These are phyloP conservation scores for Lepeophtheirus salmonis DNA, from an alignment of 1,140 invertebrate genomes.

Conservation along the genomic window DNA sequence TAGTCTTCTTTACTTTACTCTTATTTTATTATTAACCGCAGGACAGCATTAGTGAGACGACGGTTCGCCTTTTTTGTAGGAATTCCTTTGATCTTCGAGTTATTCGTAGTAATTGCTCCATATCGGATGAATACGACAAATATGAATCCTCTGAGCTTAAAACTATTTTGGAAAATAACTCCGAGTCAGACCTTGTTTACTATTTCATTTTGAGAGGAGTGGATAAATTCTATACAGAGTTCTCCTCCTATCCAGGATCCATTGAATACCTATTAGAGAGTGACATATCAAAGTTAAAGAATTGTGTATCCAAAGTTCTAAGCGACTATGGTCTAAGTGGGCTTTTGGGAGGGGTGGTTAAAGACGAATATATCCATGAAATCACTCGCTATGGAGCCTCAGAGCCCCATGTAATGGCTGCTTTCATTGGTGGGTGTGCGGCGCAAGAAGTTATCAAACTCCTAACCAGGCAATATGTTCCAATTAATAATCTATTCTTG, in stretches of 20 bases:
- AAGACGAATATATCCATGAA: slow-evolving; percentile 88
- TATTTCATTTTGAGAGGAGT: slow-evolving; percentile 73
- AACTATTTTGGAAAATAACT: slow-evolving; percentile 35
- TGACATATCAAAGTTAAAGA: slow-evolving; percentile 65
- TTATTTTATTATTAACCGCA: not conserved
- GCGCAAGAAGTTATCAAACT: slow-evolving; percentile 95
- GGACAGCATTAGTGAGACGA: slow-evolving; percentile 18
- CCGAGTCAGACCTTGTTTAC: slow-evolving; percentile 66
- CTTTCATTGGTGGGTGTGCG: slow-evolving; percentile 75
- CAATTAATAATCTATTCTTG: slow-evolving; percentile 84
- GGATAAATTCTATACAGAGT: slow-evolving; percentile 72
- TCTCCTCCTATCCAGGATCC: slow-evolving; percentile 64
- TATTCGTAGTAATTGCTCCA: slow-evolving; percentile 1
- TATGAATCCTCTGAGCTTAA: not conserved
- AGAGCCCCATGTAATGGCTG: slow-evolving; percentile 84
- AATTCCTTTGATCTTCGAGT: slow-evolving; percentile 15
- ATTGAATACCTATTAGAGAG: slow-evolving; percentile 59
- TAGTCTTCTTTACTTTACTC: not conserved
- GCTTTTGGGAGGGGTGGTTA: slow-evolving; percentile 45
- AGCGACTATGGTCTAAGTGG: slow-evolving; percentile 61
- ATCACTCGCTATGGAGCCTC: slow-evolving; percentile 79
- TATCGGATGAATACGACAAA: slow-evolving; percentile 12
- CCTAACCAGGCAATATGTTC: slow-evolving; percentile 88
- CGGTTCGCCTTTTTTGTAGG: slow-evolving; percentile 15
- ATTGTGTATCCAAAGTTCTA: slow-evolving; percentile 20